Evolutionary conservation across 1,140 invertebrate genomes (phyloP).

Genomic region (Babylonia areolata): DNA sequence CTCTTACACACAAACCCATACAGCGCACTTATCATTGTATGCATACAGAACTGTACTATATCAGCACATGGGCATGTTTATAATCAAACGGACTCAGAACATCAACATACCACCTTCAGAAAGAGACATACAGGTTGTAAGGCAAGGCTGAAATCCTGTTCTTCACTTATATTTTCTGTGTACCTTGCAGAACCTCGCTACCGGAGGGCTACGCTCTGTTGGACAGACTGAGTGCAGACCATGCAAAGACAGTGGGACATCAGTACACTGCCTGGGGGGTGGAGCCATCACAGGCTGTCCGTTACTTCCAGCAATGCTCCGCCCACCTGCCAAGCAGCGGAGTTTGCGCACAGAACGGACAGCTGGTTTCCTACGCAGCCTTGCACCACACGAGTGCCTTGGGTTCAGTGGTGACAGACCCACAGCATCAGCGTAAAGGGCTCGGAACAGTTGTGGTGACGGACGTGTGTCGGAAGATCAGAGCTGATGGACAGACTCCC

Average conservation of each 20-base stretch:
- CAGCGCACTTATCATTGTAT: too few species aligned
- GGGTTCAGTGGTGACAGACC: constrained; percentile 28
- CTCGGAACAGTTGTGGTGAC: constrained; percentile 18
- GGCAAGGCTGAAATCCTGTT: too few species aligned
- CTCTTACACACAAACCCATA: too few species aligned
- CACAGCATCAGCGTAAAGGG: constrained; percentile 23
- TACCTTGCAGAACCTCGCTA: not conserved
- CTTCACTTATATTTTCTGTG: too few species aligned
- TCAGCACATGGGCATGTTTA: too few species aligned
- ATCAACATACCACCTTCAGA: too few species aligned
- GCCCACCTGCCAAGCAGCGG: constrained; percentile 25
- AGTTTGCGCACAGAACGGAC: constrained; percentile 4
- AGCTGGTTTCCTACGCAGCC: constrained; percentile 25
- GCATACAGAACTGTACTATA: too few species aligned
- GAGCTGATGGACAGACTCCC: constrained; percentile 15
- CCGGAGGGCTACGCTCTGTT: not conserved
- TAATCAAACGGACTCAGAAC: too few species aligned
- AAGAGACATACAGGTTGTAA: too few species aligned
- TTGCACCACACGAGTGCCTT: constrained; percentile 34
- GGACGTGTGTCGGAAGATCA: constrained; percentile 27
- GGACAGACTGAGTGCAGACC: not conserved
- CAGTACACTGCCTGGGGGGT: constrained; percentile 36
- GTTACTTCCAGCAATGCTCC: constrained; percentile 23
- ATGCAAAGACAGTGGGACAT: constrained; percentile 30
- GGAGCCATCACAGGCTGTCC: constrained; percentile 13